Base-by-base conservation (phyloP, 2,888 invertebrate genomes). In the Myopa testacea region DNA sequence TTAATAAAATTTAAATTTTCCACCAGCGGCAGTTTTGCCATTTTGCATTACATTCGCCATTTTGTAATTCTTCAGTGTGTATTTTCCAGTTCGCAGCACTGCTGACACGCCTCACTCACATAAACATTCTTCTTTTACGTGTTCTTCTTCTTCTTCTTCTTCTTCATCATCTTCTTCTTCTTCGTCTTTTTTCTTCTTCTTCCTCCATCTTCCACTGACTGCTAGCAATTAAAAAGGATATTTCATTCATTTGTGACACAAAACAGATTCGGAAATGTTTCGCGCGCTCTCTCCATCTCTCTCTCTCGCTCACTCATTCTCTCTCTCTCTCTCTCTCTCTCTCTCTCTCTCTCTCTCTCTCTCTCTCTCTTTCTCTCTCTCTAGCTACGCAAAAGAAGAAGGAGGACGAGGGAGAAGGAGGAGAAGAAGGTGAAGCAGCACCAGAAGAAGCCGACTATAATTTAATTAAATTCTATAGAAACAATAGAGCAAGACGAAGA, bases 161-260 rank as follows among this genome's bases (percentile, higher is more conserved):
- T 19, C 26, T 26, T 26, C 19, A 14, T 69, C 26, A 26, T 26
- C 26, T 1, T 26, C 26, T 26, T 26, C 26, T 1, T 26, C 26
- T 26, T 26, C 26, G 26, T 1, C 26, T 26, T 26, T 26, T 2
- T 10, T 62, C 34, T n/a, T 26, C 19, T n/a, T 4, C 50, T 6
- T 16, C 19, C 45, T 69, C 37, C 63, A 45, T 45, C 45, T 45
- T 12, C 62, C 14, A 62, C 62, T 70, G 60, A 40, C 74, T 63
- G 75, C 40, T 68, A 69, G 68, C 69, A 69, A 69, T 75, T 75
- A 75, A 75, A 75, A 69, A 68, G 52, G 58, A 75, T 67, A 75
- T 75, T 69, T 68, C 50, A 62, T 62, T 73, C 62, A 45, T 74
- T 75, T 75, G 68, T 75, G 60, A 68, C 60, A 75, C 45, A 58